Evolutionary conservation across 2,888 invertebrate genomes (phyloP), one percentile per base, ranked within the genome.

Genomic region (Peribatodes rhomboidaria): DNA sequence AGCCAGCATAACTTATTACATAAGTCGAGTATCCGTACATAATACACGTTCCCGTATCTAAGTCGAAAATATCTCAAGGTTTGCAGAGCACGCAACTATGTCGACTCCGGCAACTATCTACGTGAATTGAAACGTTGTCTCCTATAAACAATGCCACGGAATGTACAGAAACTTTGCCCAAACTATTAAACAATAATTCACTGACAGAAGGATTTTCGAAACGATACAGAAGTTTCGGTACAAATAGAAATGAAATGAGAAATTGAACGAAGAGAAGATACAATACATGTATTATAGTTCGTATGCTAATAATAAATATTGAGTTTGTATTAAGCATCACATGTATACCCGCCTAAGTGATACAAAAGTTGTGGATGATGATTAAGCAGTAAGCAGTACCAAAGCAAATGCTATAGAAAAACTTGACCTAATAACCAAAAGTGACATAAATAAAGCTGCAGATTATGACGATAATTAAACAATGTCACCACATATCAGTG

Each of bases 121-220:
- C 50, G 42, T 18, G 50, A 52, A 62, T 56, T 46, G 56, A 62
- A 62, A 50, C 52, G 33, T 62, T 61, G 47, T 31, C 62, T 52
- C 22, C 49, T 56, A 37, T 52, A 62, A 27, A 56, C 61, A 56
- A 56, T 56, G 42, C n/a, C 42, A 42, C 35, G 41, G 49, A 62
- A 62, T 56, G 35, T 37, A 44, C 42, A 22, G 35, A 42, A 56
- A 56, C 55, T 62, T 50, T 16, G 50, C 37, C 13, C 27, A 50
- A 54, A 62, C 61, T 62, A 56, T 56, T 55, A 50, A 50, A 56
- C 56, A 62, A 56, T 56, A 50, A 56, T 56, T 62, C 44, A 62
- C 35, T 47, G 49, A 35, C 59, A 60, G 16, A 20, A 61, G 49
- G 35, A 47, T 49, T 54, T 54, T 61, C 46, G 53, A 46, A 53